phyloP scores from a whole-genome alignment of 2,797 vertebrate genomes.

The Phataginus tetradactyla region DNA sequence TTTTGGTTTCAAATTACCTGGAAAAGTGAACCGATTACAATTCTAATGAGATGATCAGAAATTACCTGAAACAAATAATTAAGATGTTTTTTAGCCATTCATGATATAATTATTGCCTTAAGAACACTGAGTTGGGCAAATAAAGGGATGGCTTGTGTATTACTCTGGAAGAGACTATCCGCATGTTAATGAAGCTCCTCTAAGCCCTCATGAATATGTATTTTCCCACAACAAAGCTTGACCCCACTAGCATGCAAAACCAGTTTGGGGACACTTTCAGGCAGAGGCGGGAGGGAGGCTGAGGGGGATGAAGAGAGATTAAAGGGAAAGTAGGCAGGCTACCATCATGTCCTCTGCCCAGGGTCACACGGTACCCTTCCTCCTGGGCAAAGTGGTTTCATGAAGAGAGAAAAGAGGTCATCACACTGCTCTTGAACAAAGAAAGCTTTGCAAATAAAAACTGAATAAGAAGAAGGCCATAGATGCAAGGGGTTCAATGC shows the following conservation, averaged over 20 bases:
- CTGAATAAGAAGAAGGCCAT: not conserved
- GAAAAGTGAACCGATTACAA: slow-evolving; percentile 5
- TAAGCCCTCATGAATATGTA: slow-evolving; percentile 74
- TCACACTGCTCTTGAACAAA: not conserved
- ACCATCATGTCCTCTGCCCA: not conserved
- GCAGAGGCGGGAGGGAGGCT: not conserved
- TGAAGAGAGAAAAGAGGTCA: not conserved
- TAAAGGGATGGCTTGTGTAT: slow-evolving; percentile 5
- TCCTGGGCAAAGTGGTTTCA: not conserved
- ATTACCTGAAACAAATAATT: slow-evolving; percentile 68
- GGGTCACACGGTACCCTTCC: not conserved
- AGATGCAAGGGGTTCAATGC: not conserved
- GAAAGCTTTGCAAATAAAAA: not conserved
- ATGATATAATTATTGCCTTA: slow-evolving; percentile 33
- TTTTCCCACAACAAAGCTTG: slow-evolving; percentile 58
- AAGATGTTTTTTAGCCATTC: slow-evolving; percentile 45
- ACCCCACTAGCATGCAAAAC: slow-evolving; percentile 23
- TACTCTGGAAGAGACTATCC: not conserved
- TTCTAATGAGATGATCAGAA: slow-evolving; percentile 47
- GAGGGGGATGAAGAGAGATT: not conserved
- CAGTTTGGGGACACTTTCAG: not conserved
- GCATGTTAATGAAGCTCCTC: slow-evolving; percentile 61
- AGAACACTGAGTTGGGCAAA: slow-evolving; percentile 15
- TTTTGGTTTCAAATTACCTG: slow-evolving; percentile 55
- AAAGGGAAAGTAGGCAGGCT: not conserved